These are phyloP conservation scores for Timema cristinae DNA, from an alignment of 2,888 invertebrate genomes.

Conservation along the genomic window DNA sequence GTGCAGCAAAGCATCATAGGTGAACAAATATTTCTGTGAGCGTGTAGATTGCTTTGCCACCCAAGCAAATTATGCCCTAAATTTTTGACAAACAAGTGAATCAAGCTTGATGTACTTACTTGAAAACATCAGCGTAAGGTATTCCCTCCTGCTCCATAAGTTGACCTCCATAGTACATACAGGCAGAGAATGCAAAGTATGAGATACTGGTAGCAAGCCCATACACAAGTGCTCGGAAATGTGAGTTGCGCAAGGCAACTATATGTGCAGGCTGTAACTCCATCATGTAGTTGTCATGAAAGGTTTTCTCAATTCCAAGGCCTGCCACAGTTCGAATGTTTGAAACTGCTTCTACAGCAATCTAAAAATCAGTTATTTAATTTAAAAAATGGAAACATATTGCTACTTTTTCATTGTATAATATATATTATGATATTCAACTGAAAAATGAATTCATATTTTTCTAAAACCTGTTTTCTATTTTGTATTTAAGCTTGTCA, in stretches of 20 bases:
- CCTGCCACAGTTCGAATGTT: constrained; percentile 75
- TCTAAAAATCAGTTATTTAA: constrained; percentile 43
- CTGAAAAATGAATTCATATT: too few relatives aligned
- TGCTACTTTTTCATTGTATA: too few relatives aligned
- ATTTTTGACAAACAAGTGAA: neutral
- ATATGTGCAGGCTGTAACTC: constrained; percentile 58
- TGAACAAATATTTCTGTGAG: too few relatives aligned
- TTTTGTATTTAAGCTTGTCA: too few relatives aligned
- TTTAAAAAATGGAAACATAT: too few relatives aligned
- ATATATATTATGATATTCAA: too few relatives aligned
- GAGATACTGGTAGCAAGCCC: constrained; percentile 68
- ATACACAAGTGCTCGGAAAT: constrained; percentile 64
- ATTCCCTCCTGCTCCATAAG: constrained; percentile 58
- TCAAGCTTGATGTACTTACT: constrained; percentile 50
- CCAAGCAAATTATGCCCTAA: too few relatives aligned
- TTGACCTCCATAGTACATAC: constrained; percentile 68
- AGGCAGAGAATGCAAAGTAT: constrained; percentile 67
- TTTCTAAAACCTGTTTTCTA: too few relatives aligned
- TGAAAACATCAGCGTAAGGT: constrained; percentile 59
- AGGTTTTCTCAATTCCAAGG: constrained; percentile 64
- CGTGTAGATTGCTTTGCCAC: too few relatives aligned
- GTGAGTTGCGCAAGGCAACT: constrained; percentile 56
- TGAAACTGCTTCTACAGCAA: constrained; percentile 73
- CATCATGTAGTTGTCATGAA: constrained; percentile 58
- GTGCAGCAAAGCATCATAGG: too few relatives aligned